Base-by-base conservation (phyloP, 2,113 vertebrate species). In the Eulemur rufifrons region DNA sequence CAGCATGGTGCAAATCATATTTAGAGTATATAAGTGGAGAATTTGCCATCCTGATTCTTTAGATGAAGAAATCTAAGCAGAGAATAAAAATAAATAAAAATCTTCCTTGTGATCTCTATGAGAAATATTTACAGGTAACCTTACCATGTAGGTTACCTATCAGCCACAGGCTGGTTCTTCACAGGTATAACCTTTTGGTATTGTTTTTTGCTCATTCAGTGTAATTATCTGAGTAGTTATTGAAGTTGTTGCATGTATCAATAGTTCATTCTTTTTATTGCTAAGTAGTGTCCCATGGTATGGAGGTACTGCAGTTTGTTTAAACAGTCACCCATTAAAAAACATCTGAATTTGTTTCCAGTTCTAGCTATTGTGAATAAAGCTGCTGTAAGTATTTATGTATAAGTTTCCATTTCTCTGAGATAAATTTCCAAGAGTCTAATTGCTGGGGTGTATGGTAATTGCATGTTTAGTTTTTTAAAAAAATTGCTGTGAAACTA, bases 41-140 rank as follows among this genome's bases (percentile, higher is more conserved):
- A 92, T 68, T 92, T 94, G 32, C 11, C 15, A 59, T 39, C 18
- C 64, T 95, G 32, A 63, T 61, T 66, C 74, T 93, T 82, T 76
- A 94, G 34, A 8, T 80, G 50, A 90, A 84, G 10, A 87, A 93
- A 82, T 92, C 23, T 78, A 94, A 95, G 23, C 20, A 85, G 47
- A 94, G n/a, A 87, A 83, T 83, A 82, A 50, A 94, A 81, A 86
- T 71, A 21, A 54, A 45, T 56, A 39, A 42, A 92, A 83, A 32
- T 34, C 20, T 95, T 84, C 14, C 29, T 90, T 69, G 25, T 85
- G 2, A 11, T 68, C 6, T 88, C 25, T 73, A 4, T 91, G 29
- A 45, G 81, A 94, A 87, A 69, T 91, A 80, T 87, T 76, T 93
- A 78, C 0, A 15, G 2, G 3, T 23, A 86, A 15, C 21, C 1